phyloP scores from a whole-genome alignment of 1,140 invertebrate genomes.

The Hesperophylax magnus region DNA sequence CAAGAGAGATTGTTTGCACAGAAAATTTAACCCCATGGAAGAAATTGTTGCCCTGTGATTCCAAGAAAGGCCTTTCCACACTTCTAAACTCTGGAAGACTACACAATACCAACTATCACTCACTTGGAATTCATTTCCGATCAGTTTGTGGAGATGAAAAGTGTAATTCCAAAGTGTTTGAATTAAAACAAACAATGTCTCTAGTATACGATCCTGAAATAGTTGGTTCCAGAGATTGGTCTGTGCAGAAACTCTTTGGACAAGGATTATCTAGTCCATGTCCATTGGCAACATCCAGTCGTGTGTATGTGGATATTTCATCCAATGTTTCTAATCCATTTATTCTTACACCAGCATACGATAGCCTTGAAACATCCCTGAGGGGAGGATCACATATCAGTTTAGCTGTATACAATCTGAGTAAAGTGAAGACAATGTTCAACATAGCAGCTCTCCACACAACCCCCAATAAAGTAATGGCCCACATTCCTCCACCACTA shows the following conservation, averaged over 20 bases:
- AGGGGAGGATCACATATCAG: slow-evolving; percentile 77
- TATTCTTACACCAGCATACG: slow-evolving; percentile 73
- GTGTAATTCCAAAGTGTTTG: slow-evolving; percentile 78
- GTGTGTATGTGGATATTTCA: slow-evolving; percentile 88
- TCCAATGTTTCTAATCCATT: slow-evolving; percentile 74
- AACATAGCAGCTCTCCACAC: slow-evolving; percentile 77
- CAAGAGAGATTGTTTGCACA: slow-evolving; percentile 96
- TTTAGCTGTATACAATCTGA: slow-evolving; percentile 80
- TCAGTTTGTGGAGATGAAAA: slow-evolving; percentile 78
- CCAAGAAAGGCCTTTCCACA: slow-evolving; percentile 86
- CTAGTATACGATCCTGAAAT: slow-evolving; percentile 88
- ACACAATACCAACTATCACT: slow-evolving; percentile 95
- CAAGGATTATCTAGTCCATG: slow-evolving; percentile 84
- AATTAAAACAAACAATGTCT: slow-evolving; percentile 87
- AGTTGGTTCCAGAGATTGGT: slow-evolving; percentile 82
- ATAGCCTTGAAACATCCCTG: slow-evolving; percentile 71
- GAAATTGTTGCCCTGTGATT: slow-evolving; percentile 94
- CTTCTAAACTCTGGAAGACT: slow-evolving; percentile 92
- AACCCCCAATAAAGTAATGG: slow-evolving; percentile 63
- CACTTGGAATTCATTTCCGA: slow-evolving; percentile 88
- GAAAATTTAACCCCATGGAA: slow-evolving; percentile 99
- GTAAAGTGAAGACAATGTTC: slow-evolving; percentile 72
- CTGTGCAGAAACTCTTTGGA: slow-evolving; percentile 88
- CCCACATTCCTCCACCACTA: slow-evolving; percentile 75
- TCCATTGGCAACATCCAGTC: slow-evolving; percentile 82